Conservation (phyloP, 35 echinoderm and acorn worm species). For the Anneissia japonica region DNA sequence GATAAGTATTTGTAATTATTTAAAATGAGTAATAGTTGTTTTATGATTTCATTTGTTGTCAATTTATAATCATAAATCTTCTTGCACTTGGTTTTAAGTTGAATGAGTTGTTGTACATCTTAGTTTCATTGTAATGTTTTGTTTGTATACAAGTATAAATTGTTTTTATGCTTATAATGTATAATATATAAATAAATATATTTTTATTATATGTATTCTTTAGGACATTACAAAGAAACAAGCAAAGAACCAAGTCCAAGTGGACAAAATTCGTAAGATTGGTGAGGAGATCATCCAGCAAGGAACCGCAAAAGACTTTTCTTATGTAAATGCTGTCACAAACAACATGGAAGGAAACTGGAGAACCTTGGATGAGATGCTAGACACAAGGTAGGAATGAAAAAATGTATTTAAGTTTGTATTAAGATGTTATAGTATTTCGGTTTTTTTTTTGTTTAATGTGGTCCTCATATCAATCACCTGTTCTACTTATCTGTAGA, state of each 20-base stretch:
- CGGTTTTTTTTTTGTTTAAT: background rate
- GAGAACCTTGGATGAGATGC: slow-evolving; percentile 68
- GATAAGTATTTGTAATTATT: no score
- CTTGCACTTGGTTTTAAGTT: no score
- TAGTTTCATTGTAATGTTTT: no score
- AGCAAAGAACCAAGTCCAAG: slow-evolving; percentile 42
- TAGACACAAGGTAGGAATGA: slow-evolving; percentile 58
- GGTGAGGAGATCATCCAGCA: slow-evolving; percentile 45
- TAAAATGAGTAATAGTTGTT: no score
- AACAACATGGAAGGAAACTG: slow-evolving; percentile 79
- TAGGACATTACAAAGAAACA: slow-evolving; percentile 68
- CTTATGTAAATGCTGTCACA: slow-evolving; percentile 53
- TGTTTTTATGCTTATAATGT: no score
- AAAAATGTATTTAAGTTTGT: background rate
- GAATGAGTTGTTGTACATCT: no score
- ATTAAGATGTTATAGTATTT: background rate
- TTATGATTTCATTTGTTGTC: no score
- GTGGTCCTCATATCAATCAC: no score
- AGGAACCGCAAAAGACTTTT: slow-evolving; percentile 49
- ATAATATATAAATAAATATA: no score
- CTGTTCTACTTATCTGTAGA: no score
- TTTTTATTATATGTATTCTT: background rate
- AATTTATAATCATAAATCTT: no score
- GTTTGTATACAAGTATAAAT: no score
- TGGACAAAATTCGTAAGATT: slow-evolving; percentile 43